Conservation (phyloP, 2,888 invertebrate genomes). For the Brachylomia viminalis region DNA sequence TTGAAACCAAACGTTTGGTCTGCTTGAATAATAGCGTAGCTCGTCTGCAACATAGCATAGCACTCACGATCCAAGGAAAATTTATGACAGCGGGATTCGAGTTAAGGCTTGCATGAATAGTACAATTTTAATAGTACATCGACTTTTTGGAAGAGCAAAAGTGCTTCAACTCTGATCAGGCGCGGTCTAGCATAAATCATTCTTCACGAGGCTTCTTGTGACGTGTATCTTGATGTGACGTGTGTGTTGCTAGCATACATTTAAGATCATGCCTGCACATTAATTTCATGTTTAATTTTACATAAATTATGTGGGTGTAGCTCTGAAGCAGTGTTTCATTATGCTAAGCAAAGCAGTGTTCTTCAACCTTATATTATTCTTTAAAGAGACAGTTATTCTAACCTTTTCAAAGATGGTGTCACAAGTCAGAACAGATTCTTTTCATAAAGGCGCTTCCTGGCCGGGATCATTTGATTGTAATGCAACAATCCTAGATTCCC, state of each 20-base stretch:
- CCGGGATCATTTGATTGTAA: no score
- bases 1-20: conserved; percentile 3
- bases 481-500: no score
- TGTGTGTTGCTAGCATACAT: background rate
- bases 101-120: background rate
- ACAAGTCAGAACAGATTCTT: background rate
- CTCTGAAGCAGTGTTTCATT: background rate
- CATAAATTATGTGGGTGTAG: background rate
- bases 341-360: background rate
- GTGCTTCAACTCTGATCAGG: background rate
- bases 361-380: background rate
- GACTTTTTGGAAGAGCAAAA: background rate
- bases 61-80: conserved; percentile 10
- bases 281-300: conserved; percentile 13
- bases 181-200: conserved; percentile 4
- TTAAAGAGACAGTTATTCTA: background rate
- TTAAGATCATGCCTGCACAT: conserved; percentile 4
- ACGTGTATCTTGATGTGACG: background rate
- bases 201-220: background rate
- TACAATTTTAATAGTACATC: background rate
- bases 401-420: background rate
- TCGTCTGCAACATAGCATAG: conserved; percentile 21
- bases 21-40: conserved; percentile 22
- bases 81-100: background rate
- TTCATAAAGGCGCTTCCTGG: no score